A percentile compares a stretch with the other conserved stretches of the same genome.
Conservation (phyloP, 2,888 invertebrate genomes). For the Yponomeuta plumbellus region DNA sequence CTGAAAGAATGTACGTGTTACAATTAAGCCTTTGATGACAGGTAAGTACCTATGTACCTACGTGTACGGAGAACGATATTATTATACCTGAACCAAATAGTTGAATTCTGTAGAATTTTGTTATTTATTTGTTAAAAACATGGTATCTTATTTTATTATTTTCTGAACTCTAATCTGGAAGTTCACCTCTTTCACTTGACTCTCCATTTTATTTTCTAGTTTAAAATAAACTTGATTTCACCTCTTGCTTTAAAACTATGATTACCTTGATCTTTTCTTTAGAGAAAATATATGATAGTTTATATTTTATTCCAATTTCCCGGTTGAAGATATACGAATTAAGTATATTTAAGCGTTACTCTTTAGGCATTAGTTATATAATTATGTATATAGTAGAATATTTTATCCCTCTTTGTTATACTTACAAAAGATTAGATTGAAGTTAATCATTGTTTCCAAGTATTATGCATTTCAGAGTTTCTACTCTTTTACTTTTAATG, state of each 20-base stretch:
- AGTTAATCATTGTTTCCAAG: conserved; percentile 59
- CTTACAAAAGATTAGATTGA: conserved; percentile 60
- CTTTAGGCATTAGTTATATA: conserved; percentile 18
- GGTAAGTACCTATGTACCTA: background rate
- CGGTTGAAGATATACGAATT: conserved; percentile 29
- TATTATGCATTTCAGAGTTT: conserved; percentile 8
- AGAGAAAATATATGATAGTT: conserved; percentile 25
- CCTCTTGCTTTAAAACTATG: conserved; percentile 43
- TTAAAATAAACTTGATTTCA: conserved; percentile 7
- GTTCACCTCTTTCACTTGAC: conserved; percentile 6
- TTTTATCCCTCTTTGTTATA: background rate
- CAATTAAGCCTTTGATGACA: no score
- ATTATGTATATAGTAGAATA: conserved; percentile 12
- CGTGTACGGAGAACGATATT: background rate
- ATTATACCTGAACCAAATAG: conserved; percentile 30
- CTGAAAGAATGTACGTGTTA: no score
- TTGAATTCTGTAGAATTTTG: conserved; percentile 24
- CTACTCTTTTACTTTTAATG: background rate
- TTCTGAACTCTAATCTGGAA: background rate
- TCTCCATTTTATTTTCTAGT: conserved; percentile 12
- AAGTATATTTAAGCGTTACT: conserved; percentile 23
- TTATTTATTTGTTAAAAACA: conserved; percentile 23
- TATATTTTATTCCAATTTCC: conserved; percentile 29
- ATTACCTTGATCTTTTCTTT: conserved; percentile 72
- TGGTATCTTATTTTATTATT: background rate